Conservation (phyloP, 2,113 vertebrate species). For the Perca flavescens region DNA sequence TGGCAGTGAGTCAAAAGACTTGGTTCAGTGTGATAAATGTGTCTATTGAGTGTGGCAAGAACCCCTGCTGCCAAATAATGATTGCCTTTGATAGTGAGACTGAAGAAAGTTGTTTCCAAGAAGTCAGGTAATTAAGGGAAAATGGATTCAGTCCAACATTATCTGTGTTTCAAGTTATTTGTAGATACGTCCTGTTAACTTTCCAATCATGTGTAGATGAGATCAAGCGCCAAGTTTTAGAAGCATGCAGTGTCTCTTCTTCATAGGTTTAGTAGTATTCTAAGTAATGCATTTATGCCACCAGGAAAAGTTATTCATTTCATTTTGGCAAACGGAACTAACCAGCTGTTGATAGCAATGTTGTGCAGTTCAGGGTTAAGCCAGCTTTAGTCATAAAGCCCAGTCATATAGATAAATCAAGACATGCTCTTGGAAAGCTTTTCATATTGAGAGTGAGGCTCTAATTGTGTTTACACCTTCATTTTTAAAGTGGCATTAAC, state of each 20-base stretch:
- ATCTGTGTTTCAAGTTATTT: conserved; percentile 23
- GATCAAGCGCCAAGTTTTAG: conserved; percentile 1
- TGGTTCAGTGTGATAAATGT: conserved; percentile 47
- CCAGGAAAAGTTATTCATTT: conserved; percentile 6
- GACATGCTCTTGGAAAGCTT: background rate
- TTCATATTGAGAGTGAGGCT: background rate
- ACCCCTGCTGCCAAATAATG: conserved; percentile 61
- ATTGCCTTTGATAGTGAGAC: conserved; percentile 55
- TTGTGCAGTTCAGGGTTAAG: conserved; percentile 1
- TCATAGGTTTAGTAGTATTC: background rate
- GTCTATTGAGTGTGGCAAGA: conserved; percentile 43
- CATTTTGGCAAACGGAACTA: conserved; percentile 19
- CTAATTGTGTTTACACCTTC: background rate
- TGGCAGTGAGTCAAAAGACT: conserved; percentile 61
- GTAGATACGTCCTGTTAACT: conserved; percentile 23
- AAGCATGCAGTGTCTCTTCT: background rate
- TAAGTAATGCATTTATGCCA: background rate
- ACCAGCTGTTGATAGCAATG: background rate
- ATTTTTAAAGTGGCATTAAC: background rate
- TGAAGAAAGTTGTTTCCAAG: conserved; percentile 38
- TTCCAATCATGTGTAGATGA: conserved; percentile 5
- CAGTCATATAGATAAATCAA: background rate
- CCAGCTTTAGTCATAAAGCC: background rate
- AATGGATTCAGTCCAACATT: conserved; percentile 13
- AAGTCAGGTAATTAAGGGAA: conserved; percentile 54